These are phyloP conservation scores for Urocolius indicus DNA, from an alignment of 2,113 vertebrate species.

Conservation along the genomic window DNA sequence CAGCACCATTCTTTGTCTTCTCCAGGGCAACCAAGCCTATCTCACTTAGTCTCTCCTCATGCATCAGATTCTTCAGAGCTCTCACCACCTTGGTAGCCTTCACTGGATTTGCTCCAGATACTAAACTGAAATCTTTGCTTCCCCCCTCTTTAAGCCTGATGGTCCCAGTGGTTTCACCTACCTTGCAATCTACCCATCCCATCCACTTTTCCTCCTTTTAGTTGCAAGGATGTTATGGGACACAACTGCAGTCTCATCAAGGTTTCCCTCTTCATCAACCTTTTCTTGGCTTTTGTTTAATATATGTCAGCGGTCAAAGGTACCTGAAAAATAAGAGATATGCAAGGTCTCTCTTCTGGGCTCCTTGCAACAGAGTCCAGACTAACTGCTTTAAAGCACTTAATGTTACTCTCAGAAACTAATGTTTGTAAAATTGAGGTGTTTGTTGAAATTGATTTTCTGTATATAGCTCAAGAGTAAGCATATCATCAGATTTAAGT, in stretches of 20 bases:
- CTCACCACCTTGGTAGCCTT: neutral
- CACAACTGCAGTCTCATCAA: slow-evolving; percentile 22
- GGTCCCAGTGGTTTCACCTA: neutral
- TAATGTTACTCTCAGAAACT: neutral
- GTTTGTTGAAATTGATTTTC: slow-evolving; percentile 51
- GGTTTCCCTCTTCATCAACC: slow-evolving; percentile 27
- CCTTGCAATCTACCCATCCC: neutral
- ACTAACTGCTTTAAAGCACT: neutral
- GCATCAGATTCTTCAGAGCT: neutral
- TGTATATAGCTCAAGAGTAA: slow-evolving; percentile 25
- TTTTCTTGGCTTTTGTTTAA: slow-evolving; percentile 7
- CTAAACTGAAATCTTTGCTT: neutral
- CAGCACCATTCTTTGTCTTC: neutral
- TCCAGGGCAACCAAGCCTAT: neutral
- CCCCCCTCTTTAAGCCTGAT: fast-evolving
- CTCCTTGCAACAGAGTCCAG: neutral
- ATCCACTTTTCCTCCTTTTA: neutral
- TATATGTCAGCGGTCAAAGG: neutral
- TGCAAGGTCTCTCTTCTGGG: neutral
- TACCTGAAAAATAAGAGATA: neutral
- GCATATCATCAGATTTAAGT: slow-evolving; percentile 33
- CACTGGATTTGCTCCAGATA: neutral
- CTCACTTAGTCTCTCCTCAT: neutral
- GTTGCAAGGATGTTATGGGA: neutral
- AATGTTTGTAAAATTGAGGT: slow-evolving; percentile 7